Base-by-base conservation (phyloP, 2,888 invertebrate species). In the Watsonalla binaria region DNA sequence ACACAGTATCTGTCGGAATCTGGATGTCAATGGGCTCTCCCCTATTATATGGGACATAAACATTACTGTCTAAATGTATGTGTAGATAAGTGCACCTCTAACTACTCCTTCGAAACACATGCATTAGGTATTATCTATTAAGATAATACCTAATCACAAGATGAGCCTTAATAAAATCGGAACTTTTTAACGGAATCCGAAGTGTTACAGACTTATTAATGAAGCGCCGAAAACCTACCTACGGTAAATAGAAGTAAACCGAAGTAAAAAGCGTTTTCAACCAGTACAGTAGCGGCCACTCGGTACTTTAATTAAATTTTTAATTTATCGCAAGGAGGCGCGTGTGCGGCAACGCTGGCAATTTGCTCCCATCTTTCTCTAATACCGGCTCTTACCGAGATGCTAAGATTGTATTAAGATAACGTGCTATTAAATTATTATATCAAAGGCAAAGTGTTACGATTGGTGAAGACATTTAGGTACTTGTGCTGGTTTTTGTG, bases 241-340 rank as follows among this genome's bases (percentile, higher is more conserved):
- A 65, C 66, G 74, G 74, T 72, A 70, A 75, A 77, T 74, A 76
- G 72, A 72, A 75, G 72, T 68, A 70, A 42, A 75, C 72, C 74
- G 68, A 70, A 79, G 76, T 72, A 77, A 78, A 77, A 79, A 78
- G 66, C 80, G 75, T 84, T 84, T 83, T 84, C 83, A 84, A 82
- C 80, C 81, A 79, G 76, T 80, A 75, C 78, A 75, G 76, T 79
- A 75, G 78, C 76, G 75, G 79, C 78, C 80, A 78, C 78, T 77
- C 74, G 75, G 76, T 79, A 80, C 74, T 86, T 86, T 86, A 86
- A 86, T 86, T 86, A 86, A 86, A 84, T 78, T 85, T 84, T 86
- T 83, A 84, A 86, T 86, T 86, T 86, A 86, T 84, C 78, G 78
- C 80, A 75, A 77, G 80, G 76, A 70, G 70, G 73, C 73, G 74